Evolutionary conservation across 2,797 vertebrate species (phyloP), one percentile per base, ranked within the genome.

Genomic region (Phoxinus dragarum): DNA sequence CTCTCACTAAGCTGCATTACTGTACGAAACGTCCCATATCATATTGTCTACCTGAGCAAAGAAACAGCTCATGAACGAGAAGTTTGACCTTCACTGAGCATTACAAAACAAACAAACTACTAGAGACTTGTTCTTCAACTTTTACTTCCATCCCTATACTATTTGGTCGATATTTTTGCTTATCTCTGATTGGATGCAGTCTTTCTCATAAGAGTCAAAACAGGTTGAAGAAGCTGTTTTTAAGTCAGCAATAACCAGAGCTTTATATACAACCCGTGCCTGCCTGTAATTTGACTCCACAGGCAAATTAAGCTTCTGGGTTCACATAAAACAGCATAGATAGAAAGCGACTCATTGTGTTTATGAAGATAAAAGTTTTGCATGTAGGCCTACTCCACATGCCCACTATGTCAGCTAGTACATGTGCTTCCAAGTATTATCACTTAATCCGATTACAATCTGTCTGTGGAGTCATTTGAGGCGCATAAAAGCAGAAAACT

Each of bases 41-140:
- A 9, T 12, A 6, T 17, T 21, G 27, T 82, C 61, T 31, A 59
- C 52, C 36, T 17, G 59, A 61, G 34, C 4, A 44, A 61, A 74
- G 42, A 34, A 21, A 38, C 34, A 87, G 87, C 88, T 44, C 49
- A 88, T 71, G 31, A 80, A 90, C 91, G 91, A 90, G 89, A 90
- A 86, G 78, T 82, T 81, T n/a, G 77, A 59, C 73, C 52, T 42
- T n/a, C 89, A 82, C 91, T 84, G 85, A 86, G 91, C 76, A 1
- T 74, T 75, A 73, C 19, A 67, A 67, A 69, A 90, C 82, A 91
- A 92, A 93, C 71, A 49, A 74, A 64, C 76, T 49, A 47, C 14
- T 61, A 76, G 16, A 76, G 42, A 56, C 42, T 66, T 38, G 17
- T 52, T 66, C 64, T 3, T 42, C 14, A 54, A 52, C 23, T 38